A percentile compares a stretch with the other conserved stretches of the same genome.
These are phyloP conservation scores for Actinernus sp. DNA, from an alignment of 92 coral and sea anemone species.

Conservation along the genomic window DNA sequence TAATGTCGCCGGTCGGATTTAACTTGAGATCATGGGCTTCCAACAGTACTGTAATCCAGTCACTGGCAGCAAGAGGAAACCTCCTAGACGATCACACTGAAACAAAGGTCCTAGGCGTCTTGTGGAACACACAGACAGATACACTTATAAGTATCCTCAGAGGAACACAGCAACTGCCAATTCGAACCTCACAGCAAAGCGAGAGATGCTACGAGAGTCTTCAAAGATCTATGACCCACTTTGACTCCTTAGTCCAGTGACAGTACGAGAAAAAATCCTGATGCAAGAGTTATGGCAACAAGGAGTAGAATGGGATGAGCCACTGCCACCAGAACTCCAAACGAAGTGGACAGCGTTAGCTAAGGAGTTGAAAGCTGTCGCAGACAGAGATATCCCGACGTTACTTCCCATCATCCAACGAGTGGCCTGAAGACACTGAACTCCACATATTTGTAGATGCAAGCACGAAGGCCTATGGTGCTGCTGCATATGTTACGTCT, in stretches of 20 bases:
- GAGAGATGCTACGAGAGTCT: constrained; percentile 4
- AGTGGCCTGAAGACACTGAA: constrained; percentile 1
- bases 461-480: constrained; percentile 35
- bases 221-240: constrained; percentile 16
- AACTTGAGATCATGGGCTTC: constrained; percentile 53
- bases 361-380: constrained; percentile 4
- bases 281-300: constrained; percentile 3
- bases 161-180: neutral
- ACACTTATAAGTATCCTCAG: neutral
- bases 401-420: neutral
- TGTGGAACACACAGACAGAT: too few species aligned
- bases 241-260: constrained; percentile 8
- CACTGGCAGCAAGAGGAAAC: constrained; percentile 14
- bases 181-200: neutral
- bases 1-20: constrained; percentile 41
- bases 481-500: constrained; percentile 25
- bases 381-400: neutral
- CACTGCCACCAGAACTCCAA: neutral
- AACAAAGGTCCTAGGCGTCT: too few species aligned
- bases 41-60: constrained; percentile 5
- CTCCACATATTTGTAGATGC: constrained; percentile 43
- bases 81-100: too few species aligned
- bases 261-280: neutral
- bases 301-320: constrained; percentile 4
- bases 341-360: neutral